Percentiles rank a stretch among this genome's conserved stretches.
These are phyloP conservation scores for Tragelaphus oryx DNA, from an alignment of 2,797 vertebrate genomes.

Conservation along the genomic window DNA sequence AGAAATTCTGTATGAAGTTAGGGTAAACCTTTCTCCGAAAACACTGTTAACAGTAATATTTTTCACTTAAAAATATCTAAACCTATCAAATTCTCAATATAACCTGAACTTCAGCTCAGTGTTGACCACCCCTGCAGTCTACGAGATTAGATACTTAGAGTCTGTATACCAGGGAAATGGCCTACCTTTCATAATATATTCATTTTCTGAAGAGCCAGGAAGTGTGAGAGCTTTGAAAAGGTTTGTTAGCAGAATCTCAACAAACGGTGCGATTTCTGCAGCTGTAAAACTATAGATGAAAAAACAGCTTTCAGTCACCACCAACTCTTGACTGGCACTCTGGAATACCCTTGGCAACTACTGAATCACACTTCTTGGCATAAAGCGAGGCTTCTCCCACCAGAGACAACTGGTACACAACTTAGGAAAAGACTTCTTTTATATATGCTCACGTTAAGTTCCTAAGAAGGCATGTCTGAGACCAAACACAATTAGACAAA, in stretches of 20 bases:
- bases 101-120: background rate
- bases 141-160: background rate
- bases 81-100: background rate
- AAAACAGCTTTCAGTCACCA: conserved; percentile 74
- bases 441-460: background rate
- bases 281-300: conserved; percentile 88
- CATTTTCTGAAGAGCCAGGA: conserved; percentile 97
- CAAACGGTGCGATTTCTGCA: conserved; percentile 92
- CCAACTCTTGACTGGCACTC: conserved; percentile 36
- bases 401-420: background rate
- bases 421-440: background rate
- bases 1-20: background rate
- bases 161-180: conserved; percentile 44
- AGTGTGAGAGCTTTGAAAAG: conserved; percentile 95
- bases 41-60: background rate
- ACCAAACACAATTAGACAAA: background rate
- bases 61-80: background rate
- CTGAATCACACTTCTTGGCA: conserved; percentile 31
- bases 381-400: background rate
- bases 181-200: conserved; percentile 99
- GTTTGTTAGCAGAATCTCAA: conserved; percentile 94
- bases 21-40: background rate
- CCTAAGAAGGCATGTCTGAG: background rate
- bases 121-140: background rate
- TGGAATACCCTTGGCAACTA: conserved; percentile 15